A percentile compares a stretch with the other conserved stretches of the same genome.
These are phyloP conservation scores for Aricia artaxerxes DNA, from an alignment of 2,888 invertebrate species.

Conservation along the genomic window DNA sequence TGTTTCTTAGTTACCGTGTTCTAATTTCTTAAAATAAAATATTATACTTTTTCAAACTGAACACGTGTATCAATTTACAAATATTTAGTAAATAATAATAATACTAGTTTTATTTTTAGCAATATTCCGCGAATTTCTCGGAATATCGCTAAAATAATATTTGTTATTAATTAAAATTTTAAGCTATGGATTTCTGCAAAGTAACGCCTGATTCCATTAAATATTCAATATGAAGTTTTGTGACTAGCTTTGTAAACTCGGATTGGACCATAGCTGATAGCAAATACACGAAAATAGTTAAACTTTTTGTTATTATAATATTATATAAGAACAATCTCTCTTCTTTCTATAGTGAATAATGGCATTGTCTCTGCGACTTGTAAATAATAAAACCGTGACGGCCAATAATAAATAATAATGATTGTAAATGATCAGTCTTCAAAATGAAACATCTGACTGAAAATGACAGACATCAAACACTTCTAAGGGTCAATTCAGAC, in stretches of 20 bases:
- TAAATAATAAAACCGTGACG: not conserved
- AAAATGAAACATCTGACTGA: not conserved
- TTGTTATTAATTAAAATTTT: too few relatives aligned
- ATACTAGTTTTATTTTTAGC: too few relatives aligned
- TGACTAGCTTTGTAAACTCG: not conserved
- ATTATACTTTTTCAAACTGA: not conserved
- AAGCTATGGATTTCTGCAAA: too few relatives aligned
- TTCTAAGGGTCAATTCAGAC: not conserved
- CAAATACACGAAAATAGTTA: too few relatives aligned
- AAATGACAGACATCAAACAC: not conserved
- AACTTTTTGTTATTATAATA: too few relatives aligned
- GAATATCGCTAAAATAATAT: too few relatives aligned
- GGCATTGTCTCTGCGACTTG: not conserved
- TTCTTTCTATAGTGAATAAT: too few relatives aligned
- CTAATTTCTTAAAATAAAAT: not conserved
- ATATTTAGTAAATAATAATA: not conserved
- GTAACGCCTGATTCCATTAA: too few relatives aligned
- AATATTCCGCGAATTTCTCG: too few relatives aligned
- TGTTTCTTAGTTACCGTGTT: not conserved
- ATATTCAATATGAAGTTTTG: not conserved
- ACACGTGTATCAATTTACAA: not conserved
- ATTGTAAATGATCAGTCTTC: not conserved
- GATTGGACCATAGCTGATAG: too few relatives aligned
- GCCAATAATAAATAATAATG: not conserved
- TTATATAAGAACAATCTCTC: too few relatives aligned